Evolutionary conservation across 2,888 invertebrate genomes (phyloP), one percentile per base, ranked within the genome.

Genomic region (Catocala sponsa): DNA sequence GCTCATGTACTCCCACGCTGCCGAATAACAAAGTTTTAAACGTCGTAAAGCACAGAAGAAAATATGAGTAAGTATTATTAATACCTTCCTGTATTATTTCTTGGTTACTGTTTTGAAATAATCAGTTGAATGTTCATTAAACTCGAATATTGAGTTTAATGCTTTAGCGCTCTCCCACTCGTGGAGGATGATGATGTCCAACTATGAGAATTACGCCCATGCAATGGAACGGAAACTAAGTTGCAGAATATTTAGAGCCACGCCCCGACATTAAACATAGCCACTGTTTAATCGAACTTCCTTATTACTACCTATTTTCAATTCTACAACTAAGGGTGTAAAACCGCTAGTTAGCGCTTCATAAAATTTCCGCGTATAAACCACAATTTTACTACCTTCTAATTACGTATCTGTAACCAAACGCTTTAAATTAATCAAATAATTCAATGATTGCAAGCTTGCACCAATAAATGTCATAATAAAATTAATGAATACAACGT

Each of bases 231-330:
- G 54, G 64, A 72, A 65, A 72, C 59, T 58, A 58, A 64, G 68
- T 65, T 66, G 69, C 65, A 51, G 68, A 67, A 74, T 78, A 82
- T 82, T 82, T 79, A 84, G 73, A 62, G 66, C 79, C 79, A 66
- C 79, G 72, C 76, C 66, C 65, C 42, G 57, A 60, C 72, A 76
- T 81, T 81, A 80, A 77, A 62, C 68, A 76, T 61, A 59, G 79
- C 82, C 81, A 80, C 85, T 80, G 82, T 84, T 80, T 77, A 80
- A 82, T 82, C 74, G 63, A 70, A 76, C 82, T 87, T 87, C 88
- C 87, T 86, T 86, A 87, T 87, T 84, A 25, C 61, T 44, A 51
- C 41, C 58, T 72, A 81, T 87, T 88, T 86, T 88, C 86, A 59
- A 78, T 88, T 84, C 86, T 49, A 38, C 2, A 33, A 13, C 55